Evolutionary conservation across 2,797 vertebrate species (phyloP).

Genomic region (Saxicola maurus): DNA sequence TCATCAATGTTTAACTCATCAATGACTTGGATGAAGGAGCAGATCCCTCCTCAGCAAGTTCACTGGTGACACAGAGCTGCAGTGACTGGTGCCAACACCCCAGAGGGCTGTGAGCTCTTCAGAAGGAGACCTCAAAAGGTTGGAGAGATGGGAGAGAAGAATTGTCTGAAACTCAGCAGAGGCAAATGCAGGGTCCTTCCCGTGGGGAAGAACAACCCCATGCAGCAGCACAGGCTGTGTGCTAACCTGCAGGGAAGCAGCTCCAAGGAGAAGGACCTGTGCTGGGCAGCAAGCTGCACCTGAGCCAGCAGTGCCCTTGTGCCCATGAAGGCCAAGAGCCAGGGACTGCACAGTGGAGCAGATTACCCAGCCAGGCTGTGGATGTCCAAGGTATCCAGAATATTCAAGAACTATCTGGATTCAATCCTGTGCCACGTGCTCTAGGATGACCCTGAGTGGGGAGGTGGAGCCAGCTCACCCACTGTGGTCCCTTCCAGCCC

Average conservation of each 20-base stretch:
- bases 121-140: rapidly evolving
- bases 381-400: not conserved
- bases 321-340: not conserved
- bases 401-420: not conserved
- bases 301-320: not conserved
- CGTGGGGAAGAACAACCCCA: not conserved
- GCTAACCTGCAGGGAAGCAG: not conserved
- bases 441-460: not conserved
- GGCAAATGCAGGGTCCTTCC: not conserved
- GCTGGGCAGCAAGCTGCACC: not conserved
- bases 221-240: not conserved
- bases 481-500: not conserved
- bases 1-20: not conserved
- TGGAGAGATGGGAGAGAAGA: not conserved
- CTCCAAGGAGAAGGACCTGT: not conserved
- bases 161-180: not conserved
- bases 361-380: not conserved
- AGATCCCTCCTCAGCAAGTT: not conserved
- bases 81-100: too few species aligned
- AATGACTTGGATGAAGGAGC: not conserved
- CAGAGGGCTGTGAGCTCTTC: not conserved
- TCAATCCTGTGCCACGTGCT: not conserved
- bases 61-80: not conserved
- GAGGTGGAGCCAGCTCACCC: not conserved
- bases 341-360: not conserved